Evolutionary conservation across 2,797 vertebrate genomes (phyloP).

Genomic region (Epinephelus awoara): DNA sequence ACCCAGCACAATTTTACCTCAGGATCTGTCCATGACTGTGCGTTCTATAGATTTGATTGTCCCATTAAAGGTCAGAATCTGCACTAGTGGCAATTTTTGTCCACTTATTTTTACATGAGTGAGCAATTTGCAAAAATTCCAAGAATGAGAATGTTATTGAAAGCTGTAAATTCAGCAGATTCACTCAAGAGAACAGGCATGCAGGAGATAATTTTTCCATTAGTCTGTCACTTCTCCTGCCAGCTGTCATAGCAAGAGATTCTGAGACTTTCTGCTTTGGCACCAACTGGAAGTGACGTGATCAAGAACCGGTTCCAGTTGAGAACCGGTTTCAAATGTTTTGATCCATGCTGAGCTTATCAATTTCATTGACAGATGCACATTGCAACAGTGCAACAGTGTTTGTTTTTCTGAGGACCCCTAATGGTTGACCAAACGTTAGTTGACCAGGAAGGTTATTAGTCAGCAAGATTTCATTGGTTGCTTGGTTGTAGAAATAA

Average conservation of each 20-base stretch:
- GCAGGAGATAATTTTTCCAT: not conserved
- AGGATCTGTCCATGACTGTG: not conserved
- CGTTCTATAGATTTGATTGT: constrained; percentile 19
- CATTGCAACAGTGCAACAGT: too few relatives aligned
- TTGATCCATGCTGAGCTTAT: too few relatives aligned
- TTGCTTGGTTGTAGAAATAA: too few relatives aligned
- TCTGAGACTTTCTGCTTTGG: not conserved
- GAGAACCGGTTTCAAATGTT: too few relatives aligned
- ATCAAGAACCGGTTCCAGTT: too few relatives aligned
- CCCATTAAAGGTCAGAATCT: constrained; percentile 36
- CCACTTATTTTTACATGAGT: constrained; percentile 5
- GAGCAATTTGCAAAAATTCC: constrained; percentile 18
- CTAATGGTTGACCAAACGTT: too few relatives aligned
- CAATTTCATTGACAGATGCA: too few relatives aligned
- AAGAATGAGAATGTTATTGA: constrained; percentile 2
- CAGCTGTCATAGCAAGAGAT: constrained; percentile 5
- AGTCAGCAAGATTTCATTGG: too few relatives aligned
- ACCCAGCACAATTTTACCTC: not conserved
- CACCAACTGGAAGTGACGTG: too few relatives aligned
- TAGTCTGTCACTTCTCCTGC: constrained; percentile 28
- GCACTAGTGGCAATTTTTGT: not conserved
- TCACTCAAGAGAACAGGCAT: constrained; percentile 9
- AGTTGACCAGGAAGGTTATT: too few relatives aligned
- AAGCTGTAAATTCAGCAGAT: constrained; percentile 13
- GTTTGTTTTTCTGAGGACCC: too few relatives aligned